Conservation (phyloP, 2,113 vertebrate species). For the Melanostigma gelatinosum region DNA sequence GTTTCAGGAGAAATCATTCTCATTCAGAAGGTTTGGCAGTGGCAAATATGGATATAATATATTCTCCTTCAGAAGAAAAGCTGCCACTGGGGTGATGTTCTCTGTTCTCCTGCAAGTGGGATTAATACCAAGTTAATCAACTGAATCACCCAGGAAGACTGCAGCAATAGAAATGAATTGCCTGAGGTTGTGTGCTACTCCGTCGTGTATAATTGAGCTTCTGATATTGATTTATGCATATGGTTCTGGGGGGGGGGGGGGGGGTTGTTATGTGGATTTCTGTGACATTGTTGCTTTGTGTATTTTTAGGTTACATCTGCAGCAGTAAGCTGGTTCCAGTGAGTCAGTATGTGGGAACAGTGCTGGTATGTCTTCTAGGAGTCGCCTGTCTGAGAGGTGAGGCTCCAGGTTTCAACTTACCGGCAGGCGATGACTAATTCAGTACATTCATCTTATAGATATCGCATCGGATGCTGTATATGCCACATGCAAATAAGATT, state of each 20-base stretch:
- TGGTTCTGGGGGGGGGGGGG: constrained; percentile 16
- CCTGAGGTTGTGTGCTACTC: constrained; percentile 57
- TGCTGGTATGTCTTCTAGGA: constrained; percentile 88
- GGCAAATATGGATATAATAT: neutral
- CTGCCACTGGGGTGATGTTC: constrained; percentile 3
- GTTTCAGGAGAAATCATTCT: neutral
- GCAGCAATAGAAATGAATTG: constrained; percentile 64
- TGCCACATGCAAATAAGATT: constrained; percentile 34
- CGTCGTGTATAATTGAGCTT: constrained; percentile 58
- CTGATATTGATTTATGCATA: constrained; percentile 64
- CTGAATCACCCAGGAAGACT: constrained; percentile 50
- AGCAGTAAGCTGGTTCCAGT: constrained; percentile 88
- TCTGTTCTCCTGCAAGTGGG: constrained; percentile 33
- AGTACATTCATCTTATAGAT: constrained; percentile 38
- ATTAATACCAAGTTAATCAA: constrained; percentile 66
- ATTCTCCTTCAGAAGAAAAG: constrained; percentile 18
- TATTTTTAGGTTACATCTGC: constrained; percentile 87
- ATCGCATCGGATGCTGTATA: constrained; percentile 29
- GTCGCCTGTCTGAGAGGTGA: constrained; percentile 92
- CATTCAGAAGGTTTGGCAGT: neutral
- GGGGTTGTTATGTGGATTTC: neutral
- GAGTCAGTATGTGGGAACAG: constrained; percentile 88
- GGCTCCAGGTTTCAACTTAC: constrained; percentile 31
- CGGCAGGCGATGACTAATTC: constrained; percentile 1
- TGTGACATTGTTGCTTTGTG: constrained; percentile 34